Conservation (phyloP, 2,888 invertebrate genomes). For the Drosophila pegasa region DNA sequence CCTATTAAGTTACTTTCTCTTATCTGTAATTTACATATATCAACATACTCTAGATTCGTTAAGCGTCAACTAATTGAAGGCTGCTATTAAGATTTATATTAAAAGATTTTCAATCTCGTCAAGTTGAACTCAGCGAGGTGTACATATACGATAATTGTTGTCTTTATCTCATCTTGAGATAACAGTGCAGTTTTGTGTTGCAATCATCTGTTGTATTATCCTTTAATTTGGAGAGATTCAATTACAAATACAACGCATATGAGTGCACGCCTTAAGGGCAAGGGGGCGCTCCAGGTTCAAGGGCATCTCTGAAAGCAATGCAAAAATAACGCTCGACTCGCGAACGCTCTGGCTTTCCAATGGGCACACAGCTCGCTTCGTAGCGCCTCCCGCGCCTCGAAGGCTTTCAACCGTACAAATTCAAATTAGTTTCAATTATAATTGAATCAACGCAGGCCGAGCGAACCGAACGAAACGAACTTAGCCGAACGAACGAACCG, state of each 20-base stretch:
- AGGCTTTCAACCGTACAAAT: conserved; percentile 45
- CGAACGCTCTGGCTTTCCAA: conserved; percentile 33
- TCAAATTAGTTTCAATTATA: conserved; percentile 83
- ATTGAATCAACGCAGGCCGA: conserved; percentile 79
- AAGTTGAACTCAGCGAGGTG: neutral
- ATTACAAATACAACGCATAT: conserved; percentile 45
- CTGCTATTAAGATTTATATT: neutral
- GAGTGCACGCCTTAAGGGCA: conserved; percentile 18
- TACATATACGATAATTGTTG: too few relatives aligned
- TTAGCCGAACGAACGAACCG: conserved; percentile 26
- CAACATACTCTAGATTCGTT: neutral
- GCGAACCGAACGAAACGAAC: conserved; percentile 38
- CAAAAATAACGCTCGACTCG: conserved; percentile 49
- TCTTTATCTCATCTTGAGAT: neutral
- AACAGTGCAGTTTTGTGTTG: conserved; percentile 17
- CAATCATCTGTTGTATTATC: conserved; percentile 63
- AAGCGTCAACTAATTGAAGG: neutral
- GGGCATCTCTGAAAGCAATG: conserved; percentile 68
- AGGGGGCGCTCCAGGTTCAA: conserved; percentile 78
- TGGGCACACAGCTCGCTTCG: conserved; percentile 42
- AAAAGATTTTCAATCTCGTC: neutral
- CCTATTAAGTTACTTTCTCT: neutral
- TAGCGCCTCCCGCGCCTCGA: conserved; percentile 5
- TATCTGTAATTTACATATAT: neutral
- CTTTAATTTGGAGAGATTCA: conserved; percentile 68